Percentiles rank a stretch among this genome's conserved stretches.
These are phyloP conservation scores for Mamestra configurata DNA, from an alignment of 1,140 invertebrate genomes.

Conservation along the genomic window DNA sequence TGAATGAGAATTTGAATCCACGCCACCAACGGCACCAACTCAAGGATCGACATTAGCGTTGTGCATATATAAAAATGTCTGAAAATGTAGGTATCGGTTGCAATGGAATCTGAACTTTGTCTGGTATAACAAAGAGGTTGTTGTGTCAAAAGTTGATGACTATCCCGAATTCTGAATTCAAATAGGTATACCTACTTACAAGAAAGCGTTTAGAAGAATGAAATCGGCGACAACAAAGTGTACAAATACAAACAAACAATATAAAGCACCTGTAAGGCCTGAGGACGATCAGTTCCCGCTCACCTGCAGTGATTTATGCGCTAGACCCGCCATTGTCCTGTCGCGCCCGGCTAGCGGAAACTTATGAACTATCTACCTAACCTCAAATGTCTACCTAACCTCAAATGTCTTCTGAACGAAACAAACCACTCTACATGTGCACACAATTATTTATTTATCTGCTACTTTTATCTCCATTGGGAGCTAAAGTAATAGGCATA, in stretches of 20 bases:
- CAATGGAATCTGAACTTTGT: too few relatives aligned
- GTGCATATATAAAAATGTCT: too few relatives aligned
- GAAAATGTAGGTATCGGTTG: too few relatives aligned
- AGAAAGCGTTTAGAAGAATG: not conserved
- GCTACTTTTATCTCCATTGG: constrained; percentile 1
- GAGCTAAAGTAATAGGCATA: not conserved
- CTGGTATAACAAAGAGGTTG: too few relatives aligned
- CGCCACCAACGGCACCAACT: too few relatives aligned
- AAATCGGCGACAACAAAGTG: constrained; percentile 8
- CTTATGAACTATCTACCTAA: constrained; percentile 77
- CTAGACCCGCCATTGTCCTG: constrained; percentile 76
- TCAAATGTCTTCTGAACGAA: constrained; percentile 63
- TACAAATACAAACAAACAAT: constrained; percentile 59
- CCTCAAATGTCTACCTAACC: constrained; percentile 70
- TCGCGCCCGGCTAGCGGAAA: constrained; percentile 70
- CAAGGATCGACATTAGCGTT: too few relatives aligned
- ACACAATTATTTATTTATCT: constrained; percentile 44
- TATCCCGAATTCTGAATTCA: too few relatives aligned
- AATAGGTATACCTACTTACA: too few relatives aligned
- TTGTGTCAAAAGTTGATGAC: too few relatives aligned
- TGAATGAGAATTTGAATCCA: too few relatives aligned
- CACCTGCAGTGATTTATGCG: constrained; percentile 83
- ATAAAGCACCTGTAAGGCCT: constrained; percentile 61
- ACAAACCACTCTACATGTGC: constrained; percentile 47
- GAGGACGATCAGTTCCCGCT: constrained; percentile 70